Base-by-base conservation (phyloP, 2,797 vertebrate genomes). In the Nyctibius grandis region DNA sequence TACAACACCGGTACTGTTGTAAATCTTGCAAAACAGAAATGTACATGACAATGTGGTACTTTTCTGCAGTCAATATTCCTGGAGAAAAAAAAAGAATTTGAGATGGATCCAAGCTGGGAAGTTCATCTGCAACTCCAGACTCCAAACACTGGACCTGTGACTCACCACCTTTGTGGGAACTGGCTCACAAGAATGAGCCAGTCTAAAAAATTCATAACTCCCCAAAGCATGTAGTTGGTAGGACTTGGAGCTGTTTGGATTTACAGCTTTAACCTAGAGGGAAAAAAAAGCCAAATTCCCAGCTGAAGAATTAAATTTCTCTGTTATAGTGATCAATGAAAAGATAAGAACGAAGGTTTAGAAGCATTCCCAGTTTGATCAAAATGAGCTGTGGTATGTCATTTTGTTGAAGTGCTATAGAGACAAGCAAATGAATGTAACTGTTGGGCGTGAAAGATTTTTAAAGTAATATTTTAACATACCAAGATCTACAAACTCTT, bases 371-470 rank as follows among this genome's bases (percentile, higher is more conserved):
- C 29, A 10, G 91, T 96, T 91, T 87, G 44, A 95, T 84, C 16
- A 91, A 31, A 33, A 65, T 56, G 44, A 84, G 17, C 22, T 68
- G 38, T 87, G 47, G 29, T 82, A 85, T 36, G 22, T 82, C 11
- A 54, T 78, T 88, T 95, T 84, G 93, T 95, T 72, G 4, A 88
- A 97, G 77, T 88, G 42, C 33, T 96, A 29, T 77, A 73, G 85
- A 68, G 57, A 94, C 69, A 97, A 91, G 60, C 59, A 92, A 97
- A 88, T 91, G 63, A 94, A 34, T 84, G 34, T 63, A 95, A 36
- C 67, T 91, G 69, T 72, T 69, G 67, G n/a, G 26, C 5, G 9
- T 85, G 94, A 78, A 93, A 95, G 75, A 53, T 93, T 87, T 95
- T 79, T 87, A 60, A 87, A 94, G 64, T 91, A 89, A 65, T 88